A percentile compares a stretch with the other conserved stretches of the same genome.
Evolutionary conservation across 1,140 invertebrate genomes (phyloP).

Genomic region (Rhyacophila brunnea): DNA sequence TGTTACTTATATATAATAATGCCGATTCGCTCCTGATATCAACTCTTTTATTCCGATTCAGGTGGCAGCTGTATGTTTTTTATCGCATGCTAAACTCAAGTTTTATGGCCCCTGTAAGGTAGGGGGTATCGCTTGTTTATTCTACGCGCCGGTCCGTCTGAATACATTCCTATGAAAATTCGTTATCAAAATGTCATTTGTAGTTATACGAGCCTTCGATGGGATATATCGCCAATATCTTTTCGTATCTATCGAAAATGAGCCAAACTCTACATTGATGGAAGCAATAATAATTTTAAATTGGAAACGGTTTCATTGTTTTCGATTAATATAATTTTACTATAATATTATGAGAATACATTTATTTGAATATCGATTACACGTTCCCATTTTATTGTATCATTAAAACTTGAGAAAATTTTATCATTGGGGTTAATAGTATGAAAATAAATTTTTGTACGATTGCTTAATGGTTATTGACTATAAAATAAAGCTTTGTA

Average conservation of each 20-base stretch:
- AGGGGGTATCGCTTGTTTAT: conserved; percentile 23
- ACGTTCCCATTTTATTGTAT: too few species aligned
- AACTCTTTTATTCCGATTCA: conserved; percentile 17
- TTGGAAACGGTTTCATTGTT: too few species aligned
- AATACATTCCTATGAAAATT: conserved; percentile 27
- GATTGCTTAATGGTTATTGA: too few species aligned
- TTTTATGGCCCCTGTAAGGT: conserved; percentile 25
- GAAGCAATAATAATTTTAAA: too few species aligned
- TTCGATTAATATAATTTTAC: too few species aligned
- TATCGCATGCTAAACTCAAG: conserved; percentile 32
- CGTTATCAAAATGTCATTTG: conserved; percentile 27
- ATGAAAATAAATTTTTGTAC: too few species aligned
- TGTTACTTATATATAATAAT: too few species aligned
- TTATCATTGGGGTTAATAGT: too few species aligned
- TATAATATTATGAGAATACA: too few species aligned
- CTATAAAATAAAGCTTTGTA: too few species aligned
- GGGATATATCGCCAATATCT: not conserved
- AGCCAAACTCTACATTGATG: not conserved
- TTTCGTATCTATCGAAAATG: not conserved
- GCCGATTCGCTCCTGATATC: not conserved
- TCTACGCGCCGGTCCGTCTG: not conserved
- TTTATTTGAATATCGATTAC: too few species aligned
- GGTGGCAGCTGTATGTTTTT: conserved; percentile 27
- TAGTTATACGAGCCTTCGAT: conserved; percentile 28
- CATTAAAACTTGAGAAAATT: too few species aligned